Conservation (phyloP, 2,113 vertebrate genomes). For the Pseudopodoces humilis region DNA sequence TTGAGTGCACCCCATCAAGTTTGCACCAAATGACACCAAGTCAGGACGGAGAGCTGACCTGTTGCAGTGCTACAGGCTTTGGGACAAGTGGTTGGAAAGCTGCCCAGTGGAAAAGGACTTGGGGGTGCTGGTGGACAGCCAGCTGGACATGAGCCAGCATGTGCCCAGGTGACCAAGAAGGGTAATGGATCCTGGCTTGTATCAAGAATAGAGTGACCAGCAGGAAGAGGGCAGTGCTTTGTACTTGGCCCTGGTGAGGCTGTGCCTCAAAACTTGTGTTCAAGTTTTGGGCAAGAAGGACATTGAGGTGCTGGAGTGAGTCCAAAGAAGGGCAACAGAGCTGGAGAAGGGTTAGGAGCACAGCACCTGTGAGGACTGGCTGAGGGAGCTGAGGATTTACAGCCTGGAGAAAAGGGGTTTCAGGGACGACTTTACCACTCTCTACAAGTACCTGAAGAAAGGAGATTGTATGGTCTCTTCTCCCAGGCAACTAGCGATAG, state of each 20-base stretch:
- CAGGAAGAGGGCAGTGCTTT: neutral
- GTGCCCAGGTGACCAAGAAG: neutral
- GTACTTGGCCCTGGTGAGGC: neutral
- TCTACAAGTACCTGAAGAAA: neutral
- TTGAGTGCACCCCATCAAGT: neutral
- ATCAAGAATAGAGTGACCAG: neutral
- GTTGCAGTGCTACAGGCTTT: neutral
- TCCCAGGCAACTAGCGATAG: accelerated
- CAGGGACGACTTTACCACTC: neutral
- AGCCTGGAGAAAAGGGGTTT: neutral
- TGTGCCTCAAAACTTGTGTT: neutral
- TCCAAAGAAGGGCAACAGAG: neutral
- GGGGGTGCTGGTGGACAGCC: neutral
- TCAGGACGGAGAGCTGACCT: neutral
- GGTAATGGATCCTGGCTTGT: neutral
- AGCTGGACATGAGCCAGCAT: neutral
- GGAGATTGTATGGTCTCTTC: neutral
- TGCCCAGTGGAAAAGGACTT: neutral
- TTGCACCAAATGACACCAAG: neutral
- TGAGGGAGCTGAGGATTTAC: neutral
- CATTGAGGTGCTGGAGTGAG: neutral
- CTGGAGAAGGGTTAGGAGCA: neutral
- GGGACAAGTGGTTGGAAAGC: neutral
- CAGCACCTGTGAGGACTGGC: neutral
- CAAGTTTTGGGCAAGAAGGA: neutral